Percentiles rank a stretch among this genome's conserved stretches.
phyloP scores from a whole-genome alignment of 2,113 vertebrate genomes.

The Pagrus major region DNA sequence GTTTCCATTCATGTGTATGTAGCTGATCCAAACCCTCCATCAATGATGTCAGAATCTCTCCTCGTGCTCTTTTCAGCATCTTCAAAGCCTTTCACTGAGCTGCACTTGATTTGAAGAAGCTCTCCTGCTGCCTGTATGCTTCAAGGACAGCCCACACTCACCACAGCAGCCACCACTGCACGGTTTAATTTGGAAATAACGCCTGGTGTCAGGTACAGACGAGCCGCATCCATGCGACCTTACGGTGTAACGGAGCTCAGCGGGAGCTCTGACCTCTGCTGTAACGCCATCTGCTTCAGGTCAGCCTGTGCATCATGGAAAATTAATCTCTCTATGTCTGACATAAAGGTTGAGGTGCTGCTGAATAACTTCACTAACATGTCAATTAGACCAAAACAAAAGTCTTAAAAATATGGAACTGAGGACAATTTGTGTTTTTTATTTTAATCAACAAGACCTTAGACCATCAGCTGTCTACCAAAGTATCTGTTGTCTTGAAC shows the following conservation, averaged over 20 bases:
- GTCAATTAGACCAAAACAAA: not conserved
- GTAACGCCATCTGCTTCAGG: conserved; percentile 48
- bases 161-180: not conserved
- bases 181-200: not conserved
- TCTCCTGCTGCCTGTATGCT: not conserved
- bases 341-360: not conserved
- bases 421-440: not conserved
- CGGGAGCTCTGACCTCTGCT: conserved; percentile 41
- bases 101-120: not conserved
- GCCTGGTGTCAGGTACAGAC: conserved; percentile 14
- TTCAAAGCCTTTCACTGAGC: conserved; percentile 2
- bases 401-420: not conserved
- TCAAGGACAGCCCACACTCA: not conserved
- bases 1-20: not conserved
- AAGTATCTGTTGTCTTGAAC: not conserved
- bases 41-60: not conserved
- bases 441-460: not conserved
- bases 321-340: conserved; percentile 35
- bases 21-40: not conserved
- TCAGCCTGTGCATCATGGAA: conserved; percentile 21
- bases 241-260: conserved; percentile 37
- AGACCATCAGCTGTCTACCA: not conserved
- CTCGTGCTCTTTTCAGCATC: not conserved
- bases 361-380: not conserved
- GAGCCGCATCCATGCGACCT: not conserved